Evolutionary conservation across 2,113 vertebrate species (phyloP).

Genomic region (Gulo gulo): DNA sequence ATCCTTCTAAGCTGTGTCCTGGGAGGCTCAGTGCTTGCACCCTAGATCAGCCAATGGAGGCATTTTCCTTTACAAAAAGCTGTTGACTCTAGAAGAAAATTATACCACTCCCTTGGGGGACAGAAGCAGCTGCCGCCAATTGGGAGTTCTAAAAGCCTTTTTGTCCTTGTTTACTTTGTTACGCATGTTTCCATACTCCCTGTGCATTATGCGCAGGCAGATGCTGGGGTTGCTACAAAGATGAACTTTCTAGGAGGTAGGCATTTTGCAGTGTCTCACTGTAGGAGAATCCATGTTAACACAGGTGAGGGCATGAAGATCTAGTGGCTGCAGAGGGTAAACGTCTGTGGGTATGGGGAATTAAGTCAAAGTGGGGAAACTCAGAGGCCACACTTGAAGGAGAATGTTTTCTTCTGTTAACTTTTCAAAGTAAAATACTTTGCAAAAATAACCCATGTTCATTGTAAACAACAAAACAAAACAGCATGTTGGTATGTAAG

Average conservation of each 20-base stretch:
- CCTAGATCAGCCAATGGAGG: background rate
- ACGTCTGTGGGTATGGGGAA: background rate
- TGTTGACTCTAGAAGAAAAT: background rate
- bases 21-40: background rate
- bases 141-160: conserved; percentile 13
- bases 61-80: background rate
- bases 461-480: background rate
- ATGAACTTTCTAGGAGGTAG: conserved; percentile 20
- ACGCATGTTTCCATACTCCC: background rate
- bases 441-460: background rate
- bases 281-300: conserved; percentile 28
- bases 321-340: background rate
- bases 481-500: background rate
- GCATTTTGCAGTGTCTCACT: background rate
- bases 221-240: conserved; percentile 26
- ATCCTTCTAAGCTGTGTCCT: background rate
- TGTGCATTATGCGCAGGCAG: conserved; percentile 30
- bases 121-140: background rate
- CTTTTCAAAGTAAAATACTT: background rate
- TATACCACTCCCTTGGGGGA: background rate
- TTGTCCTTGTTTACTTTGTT: background rate
- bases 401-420: conserved; percentile 4
- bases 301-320: background rate
- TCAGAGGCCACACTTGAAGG: background rate
- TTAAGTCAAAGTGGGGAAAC: background rate